Evolutionary conservation across 2,797 vertebrate species (phyloP).

Genomic region (Hemibagrus guttatus): DNA sequence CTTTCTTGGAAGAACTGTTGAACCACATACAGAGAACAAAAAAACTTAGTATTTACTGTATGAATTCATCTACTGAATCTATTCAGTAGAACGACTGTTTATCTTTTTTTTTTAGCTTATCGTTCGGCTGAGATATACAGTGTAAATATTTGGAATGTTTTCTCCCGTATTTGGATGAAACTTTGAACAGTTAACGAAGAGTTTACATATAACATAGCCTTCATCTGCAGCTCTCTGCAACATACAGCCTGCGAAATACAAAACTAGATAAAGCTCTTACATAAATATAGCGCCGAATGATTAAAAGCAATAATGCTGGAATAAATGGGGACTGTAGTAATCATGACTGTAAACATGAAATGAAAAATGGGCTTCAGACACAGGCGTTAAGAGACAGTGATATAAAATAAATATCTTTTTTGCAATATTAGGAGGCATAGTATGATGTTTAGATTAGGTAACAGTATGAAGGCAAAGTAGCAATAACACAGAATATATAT

Average conservation of each 20-base stretch:
- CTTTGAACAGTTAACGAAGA: not conserved
- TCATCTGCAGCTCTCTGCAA: not conserved
- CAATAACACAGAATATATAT: not conserved
- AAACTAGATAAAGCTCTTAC: not conserved
- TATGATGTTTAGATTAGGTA: not conserved
- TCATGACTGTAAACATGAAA: not conserved
- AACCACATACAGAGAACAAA: not conserved
- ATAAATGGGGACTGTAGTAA: not conserved
- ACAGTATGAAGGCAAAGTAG: not conserved
- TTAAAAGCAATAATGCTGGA: not conserved
- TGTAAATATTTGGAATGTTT: constrained; percentile 12
- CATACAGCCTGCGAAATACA: not conserved
- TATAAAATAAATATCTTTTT: not conserved
- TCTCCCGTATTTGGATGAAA: not conserved
- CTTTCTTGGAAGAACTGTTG: not conserved
- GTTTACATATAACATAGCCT: not conserved
- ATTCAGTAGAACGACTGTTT: not conserved
- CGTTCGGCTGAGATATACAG: not conserved
- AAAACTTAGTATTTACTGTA: not conserved
- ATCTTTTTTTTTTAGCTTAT: not conserved
- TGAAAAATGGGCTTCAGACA: no score
- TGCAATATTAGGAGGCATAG: not conserved
- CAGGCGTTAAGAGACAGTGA: not conserved
- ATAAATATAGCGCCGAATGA: not conserved
- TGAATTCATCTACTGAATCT: not conserved